Conservation (phyloP, 2,113 vertebrate species). For the Cathartes aura region DNA sequence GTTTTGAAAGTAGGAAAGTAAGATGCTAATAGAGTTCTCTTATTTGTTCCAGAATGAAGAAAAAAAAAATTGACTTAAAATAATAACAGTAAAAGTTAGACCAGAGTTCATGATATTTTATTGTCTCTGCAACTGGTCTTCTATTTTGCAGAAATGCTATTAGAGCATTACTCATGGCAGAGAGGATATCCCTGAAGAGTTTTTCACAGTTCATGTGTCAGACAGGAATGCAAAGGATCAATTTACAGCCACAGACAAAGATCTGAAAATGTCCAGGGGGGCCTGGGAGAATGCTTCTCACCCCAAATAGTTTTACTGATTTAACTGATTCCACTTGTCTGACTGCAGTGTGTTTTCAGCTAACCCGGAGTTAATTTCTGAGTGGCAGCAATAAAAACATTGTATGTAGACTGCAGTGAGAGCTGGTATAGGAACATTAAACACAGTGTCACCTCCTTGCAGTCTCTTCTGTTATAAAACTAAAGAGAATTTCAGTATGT, state of each 20-base stretch:
- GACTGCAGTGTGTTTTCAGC: neutral
- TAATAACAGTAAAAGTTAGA: neutral
- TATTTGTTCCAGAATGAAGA: neutral
- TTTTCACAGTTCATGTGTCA: slow-evolving; percentile 61
- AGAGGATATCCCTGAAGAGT: slow-evolving; percentile 37
- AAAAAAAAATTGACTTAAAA: neutral
- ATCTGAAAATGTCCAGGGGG: slow-evolving; percentile 40
- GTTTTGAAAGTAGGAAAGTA: neutral
- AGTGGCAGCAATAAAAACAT: neutral
- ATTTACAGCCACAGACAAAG: slow-evolving; percentile 62
- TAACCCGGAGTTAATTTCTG: neutral
- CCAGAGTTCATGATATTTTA: neutral
- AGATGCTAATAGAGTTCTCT: neutral
- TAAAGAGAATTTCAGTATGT: neutral
- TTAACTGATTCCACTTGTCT: neutral
- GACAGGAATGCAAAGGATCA: slow-evolving; percentile 69
- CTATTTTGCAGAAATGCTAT: neutral
- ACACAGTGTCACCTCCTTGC: neutral
- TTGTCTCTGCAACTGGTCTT: neutral
- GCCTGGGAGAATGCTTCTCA: slow-evolving; percentile 28
- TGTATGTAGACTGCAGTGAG: neutral
- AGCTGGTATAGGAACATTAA: neutral
- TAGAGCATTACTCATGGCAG: slow-evolving; percentile 21
- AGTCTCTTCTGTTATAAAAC: neutral
- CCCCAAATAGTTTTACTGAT: neutral